Base-by-base conservation (phyloP, 2,113 vertebrate genomes). In the Poicephalus meyeri region DNA sequence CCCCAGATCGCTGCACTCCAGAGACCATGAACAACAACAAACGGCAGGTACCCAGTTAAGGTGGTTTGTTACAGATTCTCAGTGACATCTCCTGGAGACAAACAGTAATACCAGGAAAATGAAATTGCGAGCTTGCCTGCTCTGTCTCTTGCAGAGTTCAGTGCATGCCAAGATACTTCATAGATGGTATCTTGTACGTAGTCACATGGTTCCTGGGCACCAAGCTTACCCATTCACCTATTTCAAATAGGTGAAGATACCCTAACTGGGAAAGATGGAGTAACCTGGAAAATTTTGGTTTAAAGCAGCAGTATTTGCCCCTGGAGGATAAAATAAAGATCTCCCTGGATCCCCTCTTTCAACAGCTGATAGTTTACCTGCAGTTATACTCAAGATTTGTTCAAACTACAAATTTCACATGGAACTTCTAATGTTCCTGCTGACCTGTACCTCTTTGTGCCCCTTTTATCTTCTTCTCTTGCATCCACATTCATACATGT, bases 11-110 rank as follows among this genome's bases (percentile, higher is more conserved):
- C 63, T 29, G 74, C 25, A 9, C n/a, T 47, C 44, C 4, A 31
- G 35, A 49, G 29, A 63, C 26, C 70, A 56, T 56, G n/a, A 81
- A 33, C 31, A 21, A 33, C 31, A 21, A 12, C 35, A 29, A 16
- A 4, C 46, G 49, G 65, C 73, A 66, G n/a, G n/a, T 26, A 31
- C 25, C 16, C 65, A 10, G 55, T n/a, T 11, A 31, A 29, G 39
- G 19, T 17, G 58, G 56, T 61, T 88, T 74, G 47, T 60, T 66
- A 35, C 11, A 92, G 83, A 21, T 92, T 68, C 78, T 81, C 66
- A 94, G 83, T 88, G 97, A 95, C 96, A 94, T 60, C 95, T 93
- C 41, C 93, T 95, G 97, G 96, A 73, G 52, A 58, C 23, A 41
- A 68, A 23, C 41, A 78, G 93, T 21, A 96, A 86, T 5, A 35